These are phyloP conservation scores for Colossoma macropomum DNA, from an alignment of 2,113 vertebrate genomes.

Conservation along the genomic window DNA sequence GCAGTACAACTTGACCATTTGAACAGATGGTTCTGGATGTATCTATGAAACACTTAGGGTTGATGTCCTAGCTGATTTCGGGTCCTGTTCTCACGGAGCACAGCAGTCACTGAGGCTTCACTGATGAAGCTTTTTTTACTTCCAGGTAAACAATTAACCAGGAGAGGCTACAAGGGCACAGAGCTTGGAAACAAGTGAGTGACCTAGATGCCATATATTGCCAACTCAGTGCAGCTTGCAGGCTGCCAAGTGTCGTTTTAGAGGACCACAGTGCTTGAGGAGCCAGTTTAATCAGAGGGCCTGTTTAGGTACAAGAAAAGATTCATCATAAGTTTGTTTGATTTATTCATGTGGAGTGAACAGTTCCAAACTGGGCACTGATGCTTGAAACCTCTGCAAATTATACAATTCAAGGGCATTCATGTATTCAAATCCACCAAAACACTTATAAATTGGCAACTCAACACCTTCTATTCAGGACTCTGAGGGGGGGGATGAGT, in stretches of 20 bases:
- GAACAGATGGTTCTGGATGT: slow-evolving; percentile 16
- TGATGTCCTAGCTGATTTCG: slow-evolving; percentile 1
- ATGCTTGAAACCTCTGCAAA: slow-evolving; percentile 52
- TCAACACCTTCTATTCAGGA: slow-evolving; percentile 11
- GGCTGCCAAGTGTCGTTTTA: background rate
- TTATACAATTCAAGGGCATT: slow-evolving; percentile 46
- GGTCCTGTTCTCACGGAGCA: slow-evolving; percentile 17
- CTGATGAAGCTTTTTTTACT: slow-evolving; percentile 24
- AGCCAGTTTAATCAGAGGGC: background rate
- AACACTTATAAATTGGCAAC: slow-evolving; percentile 2
- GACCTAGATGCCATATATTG: slow-evolving; percentile 59
- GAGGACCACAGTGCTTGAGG: background rate
- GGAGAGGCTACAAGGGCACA: slow-evolving; percentile 35
- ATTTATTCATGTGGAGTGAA: slow-evolving; percentile 6
- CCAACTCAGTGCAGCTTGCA: slow-evolving; percentile 27
- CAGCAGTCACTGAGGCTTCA: slow-evolving; percentile 42
- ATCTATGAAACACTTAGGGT: slow-evolving; percentile 21
- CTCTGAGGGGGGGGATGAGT: background rate
- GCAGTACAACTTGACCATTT: background rate
- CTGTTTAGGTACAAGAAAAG: slow-evolving; percentile 15
- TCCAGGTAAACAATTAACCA: slow-evolving; percentile 69
- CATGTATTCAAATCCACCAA: slow-evolving; percentile 1
- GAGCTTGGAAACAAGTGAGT: slow-evolving; percentile 62
- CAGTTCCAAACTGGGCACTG: slow-evolving; percentile 50
- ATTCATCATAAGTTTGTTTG: slow-evolving; percentile 11